Conservation (phyloP, 2,113 vertebrate species). For the Coptodon bakossiorum region DNA sequence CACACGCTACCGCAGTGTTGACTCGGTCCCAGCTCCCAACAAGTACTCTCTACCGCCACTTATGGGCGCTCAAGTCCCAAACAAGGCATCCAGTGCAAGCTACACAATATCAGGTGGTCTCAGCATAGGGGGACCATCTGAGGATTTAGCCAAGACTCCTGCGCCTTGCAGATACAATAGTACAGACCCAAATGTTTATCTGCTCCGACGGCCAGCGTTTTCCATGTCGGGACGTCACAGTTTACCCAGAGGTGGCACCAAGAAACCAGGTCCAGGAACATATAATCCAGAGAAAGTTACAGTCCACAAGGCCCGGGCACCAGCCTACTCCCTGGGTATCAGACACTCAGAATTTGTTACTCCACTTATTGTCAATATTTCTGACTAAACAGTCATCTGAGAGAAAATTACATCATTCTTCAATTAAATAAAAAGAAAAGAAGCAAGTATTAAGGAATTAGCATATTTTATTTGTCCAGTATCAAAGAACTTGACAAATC, state of each 20-base stretch:
- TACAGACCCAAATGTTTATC: slow-evolving; percentile 73
- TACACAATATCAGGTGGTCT: slow-evolving; percentile 69
- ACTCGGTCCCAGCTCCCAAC: slow-evolving; percentile 76
- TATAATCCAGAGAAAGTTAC: slow-evolving; percentile 79
- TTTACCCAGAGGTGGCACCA: slow-evolving; percentile 14
- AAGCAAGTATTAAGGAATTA: neutral
- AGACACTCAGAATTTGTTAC: slow-evolving; percentile 75
- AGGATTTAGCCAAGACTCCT: slow-evolving; percentile 73
- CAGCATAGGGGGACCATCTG: slow-evolving; percentile 48
- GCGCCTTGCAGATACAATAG: slow-evolving; percentile 79
- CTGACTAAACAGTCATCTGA: slow-evolving; percentile 33
- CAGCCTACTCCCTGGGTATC: slow-evolving; percentile 76
- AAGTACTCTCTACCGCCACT: slow-evolving; percentile 78
- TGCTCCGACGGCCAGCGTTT: slow-evolving; percentile 71
- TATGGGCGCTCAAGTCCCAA: slow-evolving; percentile 71
- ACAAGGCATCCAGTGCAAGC: slow-evolving; percentile 75
- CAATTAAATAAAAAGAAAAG: neutral
- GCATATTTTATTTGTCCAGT: slow-evolving; percentile 44
- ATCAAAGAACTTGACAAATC: slow-evolving; percentile 4
- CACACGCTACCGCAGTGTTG: slow-evolving; percentile 60
- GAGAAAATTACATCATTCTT: neutral
- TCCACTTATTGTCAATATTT: slow-evolving; percentile 55
- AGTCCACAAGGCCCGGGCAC: slow-evolving; percentile 62
- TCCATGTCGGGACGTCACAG: slow-evolving; percentile 76
- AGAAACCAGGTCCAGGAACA: slow-evolving; percentile 76